These are phyloP conservation scores for Gandaritis pyraliata DNA, from an alignment of 2,888 invertebrate genomes.

Conservation along the genomic window DNA sequence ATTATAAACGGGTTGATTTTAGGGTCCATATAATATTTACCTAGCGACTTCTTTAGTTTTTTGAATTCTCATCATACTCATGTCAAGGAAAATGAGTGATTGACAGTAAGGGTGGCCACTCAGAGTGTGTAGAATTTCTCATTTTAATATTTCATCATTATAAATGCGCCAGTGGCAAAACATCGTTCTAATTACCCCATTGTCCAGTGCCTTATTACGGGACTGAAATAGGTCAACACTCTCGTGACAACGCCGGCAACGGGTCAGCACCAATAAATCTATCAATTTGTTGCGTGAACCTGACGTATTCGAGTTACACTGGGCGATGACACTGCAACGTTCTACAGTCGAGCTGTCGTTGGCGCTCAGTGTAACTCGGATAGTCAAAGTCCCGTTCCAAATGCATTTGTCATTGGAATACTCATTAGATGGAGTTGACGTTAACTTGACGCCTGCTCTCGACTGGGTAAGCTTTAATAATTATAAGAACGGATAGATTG, in stretches of 20 bases:
- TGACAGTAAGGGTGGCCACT: too few species aligned
- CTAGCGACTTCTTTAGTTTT: too few species aligned
- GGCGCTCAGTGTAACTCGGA: slow-evolving; percentile 21
- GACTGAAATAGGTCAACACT: slow-evolving; percentile 44
- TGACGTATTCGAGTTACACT: too few species aligned
- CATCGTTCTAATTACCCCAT: slow-evolving; percentile 34
- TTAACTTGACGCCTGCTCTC: slow-evolving; percentile 76
- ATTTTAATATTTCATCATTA: not conserved
- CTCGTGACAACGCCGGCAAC: slow-evolving; percentile 34
- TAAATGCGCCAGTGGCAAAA: slow-evolving; percentile 25
- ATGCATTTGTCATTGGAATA: slow-evolving; percentile 78
- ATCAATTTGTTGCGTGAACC: too few species aligned
- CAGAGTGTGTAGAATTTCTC: not conserved
- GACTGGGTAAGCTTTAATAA: slow-evolving; percentile 76
- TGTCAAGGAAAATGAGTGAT: too few species aligned
- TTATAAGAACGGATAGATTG: slow-evolving; percentile 62
- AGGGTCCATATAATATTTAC: too few species aligned
- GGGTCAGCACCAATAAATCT: slow-evolving; percentile 10
- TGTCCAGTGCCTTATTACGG: slow-evolving; percentile 35
- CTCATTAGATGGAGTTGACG: slow-evolving; percentile 80
- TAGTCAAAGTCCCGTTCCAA: slow-evolving; percentile 60
- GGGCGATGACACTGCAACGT: too few species aligned
- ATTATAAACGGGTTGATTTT: too few species aligned
- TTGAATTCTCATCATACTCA: too few species aligned
- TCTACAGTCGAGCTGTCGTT: too few species aligned